A percentile compares a stretch with the other conserved stretches of the same genome.
phyloP scores from a whole-genome alignment of 2,888 invertebrate genomes.

The Hypolimnas misippus region DNA sequence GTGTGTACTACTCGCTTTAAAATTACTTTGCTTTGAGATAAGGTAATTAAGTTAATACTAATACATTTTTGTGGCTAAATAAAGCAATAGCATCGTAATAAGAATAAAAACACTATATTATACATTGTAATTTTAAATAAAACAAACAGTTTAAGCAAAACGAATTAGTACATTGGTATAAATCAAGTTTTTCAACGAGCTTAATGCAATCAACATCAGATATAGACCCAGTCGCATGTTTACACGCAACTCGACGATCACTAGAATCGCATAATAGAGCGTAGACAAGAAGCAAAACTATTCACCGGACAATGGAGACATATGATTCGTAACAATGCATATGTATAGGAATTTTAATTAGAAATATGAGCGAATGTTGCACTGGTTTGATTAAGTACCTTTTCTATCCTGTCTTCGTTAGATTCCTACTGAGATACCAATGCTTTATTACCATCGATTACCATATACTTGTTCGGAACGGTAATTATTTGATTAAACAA shows the following conservation, averaged over 20 bases:
- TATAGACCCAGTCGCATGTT: slow-evolving; percentile 50
- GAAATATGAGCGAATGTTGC: slow-evolving; percentile 72
- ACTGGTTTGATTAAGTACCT: slow-evolving; percentile 62
- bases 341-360: slow-evolving; percentile 79
- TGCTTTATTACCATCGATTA: slow-evolving; percentile 57
- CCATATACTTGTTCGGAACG: slow-evolving; percentile 48
- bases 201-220: slow-evolving; percentile 36
- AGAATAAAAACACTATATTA: neutral
- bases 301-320: slow-evolving; percentile 76
- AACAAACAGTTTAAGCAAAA: slow-evolving; percentile 26
- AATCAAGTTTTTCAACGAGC: slow-evolving; percentile 40
- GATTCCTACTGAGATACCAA: slow-evolving; percentile 40
- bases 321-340: slow-evolving; percentile 75
- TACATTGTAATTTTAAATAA: slow-evolving; percentile 23
- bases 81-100: neutral
- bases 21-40: slow-evolving; percentile 44
- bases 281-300: slow-evolving; percentile 61
- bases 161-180: slow-evolving; percentile 26
- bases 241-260: slow-evolving; percentile 57
- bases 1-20: slow-evolving; percentile 60
- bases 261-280: slow-evolving; percentile 68
- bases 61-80: neutral
- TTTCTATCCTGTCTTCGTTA: slow-evolving; percentile 54
- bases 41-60: slow-evolving; percentile 15
- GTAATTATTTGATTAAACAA: slow-evolving; percentile 32